Conservation (phyloP, 1,140 invertebrate genomes). For the Brachionus rotundiformis region DNA sequence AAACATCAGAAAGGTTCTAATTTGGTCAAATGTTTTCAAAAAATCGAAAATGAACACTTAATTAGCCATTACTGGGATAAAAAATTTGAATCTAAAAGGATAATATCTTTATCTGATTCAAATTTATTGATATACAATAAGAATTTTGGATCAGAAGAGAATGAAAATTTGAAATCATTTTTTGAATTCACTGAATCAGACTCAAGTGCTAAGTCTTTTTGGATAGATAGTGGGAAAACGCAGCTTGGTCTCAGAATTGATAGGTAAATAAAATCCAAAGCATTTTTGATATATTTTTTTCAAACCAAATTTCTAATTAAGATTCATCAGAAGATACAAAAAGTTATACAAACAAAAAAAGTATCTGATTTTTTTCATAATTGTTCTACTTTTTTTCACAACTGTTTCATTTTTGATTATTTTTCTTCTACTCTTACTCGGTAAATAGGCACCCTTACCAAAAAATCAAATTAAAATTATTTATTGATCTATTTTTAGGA, state of each 20-base stretch:
- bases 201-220: neutral
- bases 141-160: neutral
- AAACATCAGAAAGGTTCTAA: neutral
- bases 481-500: neutral
- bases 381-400: constrained; percentile 33
- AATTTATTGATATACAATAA: neutral
- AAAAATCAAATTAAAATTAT: neutral
- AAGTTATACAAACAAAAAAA: constrained; percentile 29
- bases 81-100: neutral
- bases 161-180: neutral
- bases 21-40: neutral
- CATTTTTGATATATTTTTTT: no score
- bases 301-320: no score
- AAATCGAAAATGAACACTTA: neutral
- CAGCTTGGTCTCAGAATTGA: constrained; percentile 9
- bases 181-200: neutral
- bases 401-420: constrained; percentile 14
- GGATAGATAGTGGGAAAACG: constrained; percentile 27
- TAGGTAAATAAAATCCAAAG: neutral
- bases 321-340: constrained; percentile 19
- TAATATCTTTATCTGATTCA: neutral
- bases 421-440: neutral
- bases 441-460: neutral
- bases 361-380: constrained; percentile 24
- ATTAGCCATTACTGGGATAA: no score